A percentile compares a stretch with the other conserved stretches of the same genome.
phyloP scores from a whole-genome alignment of 2,113 vertebrate genomes.

The Sminthopsis crassicaudata region DNA sequence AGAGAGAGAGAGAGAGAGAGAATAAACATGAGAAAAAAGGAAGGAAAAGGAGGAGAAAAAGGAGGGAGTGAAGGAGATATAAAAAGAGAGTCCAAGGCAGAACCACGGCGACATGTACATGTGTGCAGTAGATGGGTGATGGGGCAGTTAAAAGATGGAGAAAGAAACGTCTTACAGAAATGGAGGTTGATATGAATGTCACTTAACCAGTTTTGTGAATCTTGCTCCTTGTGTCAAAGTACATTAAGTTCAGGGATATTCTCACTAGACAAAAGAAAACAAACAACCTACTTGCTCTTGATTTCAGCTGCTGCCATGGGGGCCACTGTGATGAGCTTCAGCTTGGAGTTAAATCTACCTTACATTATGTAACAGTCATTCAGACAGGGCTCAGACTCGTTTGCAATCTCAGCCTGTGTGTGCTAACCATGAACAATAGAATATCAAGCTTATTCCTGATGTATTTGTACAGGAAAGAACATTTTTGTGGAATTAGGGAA shows the following conservation, averaged over 20 bases:
- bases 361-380: neutral
- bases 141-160: neutral
- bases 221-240: neutral
- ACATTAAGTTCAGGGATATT: neutral
- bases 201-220: neutral
- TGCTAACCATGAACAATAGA: neutral
- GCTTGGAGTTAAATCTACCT: neutral
- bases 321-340: neutral
- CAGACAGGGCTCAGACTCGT: neutral
- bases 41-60: neutral
- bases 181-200: neutral
- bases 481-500: constrained; percentile 32
- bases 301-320: neutral
- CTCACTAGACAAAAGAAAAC: neutral
- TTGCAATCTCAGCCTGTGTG: neutral
- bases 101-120: neutral
- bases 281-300: neutral
- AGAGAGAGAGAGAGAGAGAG: too few species aligned
- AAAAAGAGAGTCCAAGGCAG: neutral
- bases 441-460: constrained; percentile 5
- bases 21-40: neutral
- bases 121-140: neutral
- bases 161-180: neutral
- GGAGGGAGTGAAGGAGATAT: neutral
- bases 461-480: neutral